A percentile compares a stretch with the other conserved stretches of the same genome.
These are phyloP conservation scores for Danio kyathit DNA, from an alignment of 2,797 vertebrate species.

Conservation along the genomic window DNA sequence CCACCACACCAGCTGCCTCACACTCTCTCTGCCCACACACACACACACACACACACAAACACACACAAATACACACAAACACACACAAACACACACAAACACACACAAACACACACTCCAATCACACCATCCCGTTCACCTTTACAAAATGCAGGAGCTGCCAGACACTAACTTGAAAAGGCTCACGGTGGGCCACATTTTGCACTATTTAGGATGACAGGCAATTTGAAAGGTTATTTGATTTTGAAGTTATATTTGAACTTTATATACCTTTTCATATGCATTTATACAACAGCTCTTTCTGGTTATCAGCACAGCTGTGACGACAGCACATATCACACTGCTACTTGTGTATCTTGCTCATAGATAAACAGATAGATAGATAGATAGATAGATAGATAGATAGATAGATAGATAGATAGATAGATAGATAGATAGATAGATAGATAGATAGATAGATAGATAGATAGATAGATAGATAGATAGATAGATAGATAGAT, in stretches of 20 bases:
- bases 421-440: too few relatives aligned
- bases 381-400: too few relatives aligned
- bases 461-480: too few relatives aligned
- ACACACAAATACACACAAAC: constrained; percentile 15
- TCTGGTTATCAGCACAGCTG: too few relatives aligned
- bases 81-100: constrained; percentile 43
- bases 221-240: neutral
- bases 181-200: neutral
- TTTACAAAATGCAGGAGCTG: constrained; percentile 1
- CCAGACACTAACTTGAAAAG: neutral
- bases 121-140: constrained; percentile 26
- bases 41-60: constrained; percentile 44
- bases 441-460: too few relatives aligned
- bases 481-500: too few relatives aligned
- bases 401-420: too few relatives aligned
- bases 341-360: too few relatives aligned
- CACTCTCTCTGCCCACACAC: constrained; percentile 54
- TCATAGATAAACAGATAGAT: too few relatives aligned
- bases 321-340: too few relatives aligned
- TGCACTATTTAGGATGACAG: neutral
- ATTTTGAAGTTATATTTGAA: too few relatives aligned
- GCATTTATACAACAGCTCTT: constrained; percentile 5
- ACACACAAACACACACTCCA: constrained; percentile 5
- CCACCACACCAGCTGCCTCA: constrained; percentile 70
- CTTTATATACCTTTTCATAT: neutral